These are phyloP conservation scores for Percopsis transmontana DNA, from an alignment of 2,113 vertebrate genomes.

Conservation along the genomic window DNA sequence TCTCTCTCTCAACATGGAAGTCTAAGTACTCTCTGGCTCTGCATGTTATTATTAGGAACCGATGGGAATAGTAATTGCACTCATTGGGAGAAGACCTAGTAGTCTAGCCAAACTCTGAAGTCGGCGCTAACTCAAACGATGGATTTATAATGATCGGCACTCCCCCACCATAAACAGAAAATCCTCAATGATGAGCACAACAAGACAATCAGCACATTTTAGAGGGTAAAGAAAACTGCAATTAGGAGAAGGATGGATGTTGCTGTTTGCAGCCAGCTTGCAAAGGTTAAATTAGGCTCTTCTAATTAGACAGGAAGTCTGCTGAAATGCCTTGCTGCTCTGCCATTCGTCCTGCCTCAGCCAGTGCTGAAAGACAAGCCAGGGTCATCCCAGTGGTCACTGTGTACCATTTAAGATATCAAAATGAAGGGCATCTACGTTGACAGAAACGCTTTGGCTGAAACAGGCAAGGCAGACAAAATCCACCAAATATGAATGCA, in stretches of 20 bases:
- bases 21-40: neutral
- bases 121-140: slow-evolving; percentile 57
- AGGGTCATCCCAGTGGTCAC: neutral
- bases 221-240: slow-evolving; percentile 4
- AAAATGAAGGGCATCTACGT: neutral
- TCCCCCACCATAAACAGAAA: slow-evolving; percentile 3
- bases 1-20: neutral
- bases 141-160: slow-evolving; percentile 67
- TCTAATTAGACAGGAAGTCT: slow-evolving; percentile 14
- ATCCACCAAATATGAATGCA: neutral
- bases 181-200: slow-evolving; percentile 49
- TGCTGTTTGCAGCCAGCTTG: slow-evolving; percentile 33
- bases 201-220: slow-evolving; percentile 51
- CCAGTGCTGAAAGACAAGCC: neutral
- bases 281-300: slow-evolving; percentile 33
- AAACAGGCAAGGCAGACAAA: neutral
- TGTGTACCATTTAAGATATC: neutral
- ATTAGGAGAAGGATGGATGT: slow-evolving; percentile 28
- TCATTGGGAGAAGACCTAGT: slow-evolving; percentile 52
- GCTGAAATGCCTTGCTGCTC: neutral
- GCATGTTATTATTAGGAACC: slow-evolving; percentile 55
- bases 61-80: slow-evolving; percentile 65
- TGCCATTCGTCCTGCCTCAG: neutral
- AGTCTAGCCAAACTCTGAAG: slow-evolving; percentile 63
- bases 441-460: neutral